phyloP scores from a whole-genome alignment of 92 coral and sea anemone species.

The Paragorgia papillata region DNA sequence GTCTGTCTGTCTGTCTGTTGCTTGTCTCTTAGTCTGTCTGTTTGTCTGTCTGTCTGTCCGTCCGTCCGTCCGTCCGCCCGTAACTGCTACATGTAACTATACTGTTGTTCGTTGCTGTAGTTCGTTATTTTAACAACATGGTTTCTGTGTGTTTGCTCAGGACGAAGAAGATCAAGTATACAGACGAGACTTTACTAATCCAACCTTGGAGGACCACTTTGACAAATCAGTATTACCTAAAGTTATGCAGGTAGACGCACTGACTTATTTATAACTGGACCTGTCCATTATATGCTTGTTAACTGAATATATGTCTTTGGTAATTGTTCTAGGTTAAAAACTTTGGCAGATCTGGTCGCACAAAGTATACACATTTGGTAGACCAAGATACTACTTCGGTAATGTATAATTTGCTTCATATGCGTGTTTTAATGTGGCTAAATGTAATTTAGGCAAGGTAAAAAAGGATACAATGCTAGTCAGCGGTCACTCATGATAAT shows the following conservation, averaged over 20 bases:
- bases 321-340: slow-evolving; percentile 56
- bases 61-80: too few species aligned
- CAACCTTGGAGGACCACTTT: slow-evolving; percentile 47
- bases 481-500: too few species aligned
- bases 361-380: slow-evolving; percentile 57
- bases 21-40: too few species aligned
- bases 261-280: not conserved
- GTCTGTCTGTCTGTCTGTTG: too few species aligned
- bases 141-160: not conserved
- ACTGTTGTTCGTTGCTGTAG: not conserved
- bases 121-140: not conserved
- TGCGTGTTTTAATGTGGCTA: too few species aligned
- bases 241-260: slow-evolving; percentile 47
- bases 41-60: too few species aligned
- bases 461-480: too few species aligned
- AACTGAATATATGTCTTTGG: not conserved
- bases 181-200: slow-evolving; percentile 40
- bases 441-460: too few species aligned
- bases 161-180: slow-evolving; percentile 37
- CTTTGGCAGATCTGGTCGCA: slow-evolving; percentile 49
- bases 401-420: not conserved
- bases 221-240: slow-evolving; percentile 42
- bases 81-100: too few species aligned
- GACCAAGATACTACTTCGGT: slow-evolving; percentile 98
- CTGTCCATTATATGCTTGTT: not conserved